Base-by-base conservation (phyloP, 2,113 vertebrate species). In the Fukomys damarensis region DNA sequence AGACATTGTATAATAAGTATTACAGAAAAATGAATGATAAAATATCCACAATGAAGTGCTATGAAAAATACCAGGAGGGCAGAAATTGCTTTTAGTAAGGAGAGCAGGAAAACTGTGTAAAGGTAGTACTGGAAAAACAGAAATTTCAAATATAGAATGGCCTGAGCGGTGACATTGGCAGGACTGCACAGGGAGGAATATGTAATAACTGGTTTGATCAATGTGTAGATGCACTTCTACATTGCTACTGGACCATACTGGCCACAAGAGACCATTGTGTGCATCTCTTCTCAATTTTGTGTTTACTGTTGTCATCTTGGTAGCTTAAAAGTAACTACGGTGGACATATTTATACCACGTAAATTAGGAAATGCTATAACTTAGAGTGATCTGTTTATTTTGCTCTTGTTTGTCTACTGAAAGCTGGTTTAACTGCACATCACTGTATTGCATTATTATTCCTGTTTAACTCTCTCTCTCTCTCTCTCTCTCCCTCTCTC, bases 21-120 rank as follows among this genome's bases (percentile, higher is more conserved):
- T 65, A 6, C 14, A 81, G 66, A 70, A 90, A 92, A 93, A 49
- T 6, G 3, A 87, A 80, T 80, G 7, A 72, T 80, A 93, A 83
- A 38, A 6, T 79, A 76, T 9, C 19, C 16, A 63, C 19, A 77
- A 82, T 52, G 32, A 85, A 92, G n/a, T 94, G 16, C 26, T 89
- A 86, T 90, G 28, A 91, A 89, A 89, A 96, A 86, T 92, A 46
- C 22, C 32, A 74, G 24, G 5, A 90, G 52, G 52, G 12, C 35
- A 87, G 32, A 41, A 52, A 72, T 88, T 58, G 80, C 58, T 96
- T 93, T 49, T 72, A n/a, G 5, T 56, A 80, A 83, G 17, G 52
- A 94, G 96, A 96, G 30, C 49, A 96, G 24, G 35, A 49, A 79
- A 72, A 20, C 26, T 95, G 56, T 85, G 80, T 68, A 91, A 68